Percentiles rank a stretch among this genome's conserved stretches.
These are phyloP conservation scores for Epizoanthus ramosus DNA, from an alignment of 92 coral and sea anemone genomes.

Conservation along the genomic window DNA sequence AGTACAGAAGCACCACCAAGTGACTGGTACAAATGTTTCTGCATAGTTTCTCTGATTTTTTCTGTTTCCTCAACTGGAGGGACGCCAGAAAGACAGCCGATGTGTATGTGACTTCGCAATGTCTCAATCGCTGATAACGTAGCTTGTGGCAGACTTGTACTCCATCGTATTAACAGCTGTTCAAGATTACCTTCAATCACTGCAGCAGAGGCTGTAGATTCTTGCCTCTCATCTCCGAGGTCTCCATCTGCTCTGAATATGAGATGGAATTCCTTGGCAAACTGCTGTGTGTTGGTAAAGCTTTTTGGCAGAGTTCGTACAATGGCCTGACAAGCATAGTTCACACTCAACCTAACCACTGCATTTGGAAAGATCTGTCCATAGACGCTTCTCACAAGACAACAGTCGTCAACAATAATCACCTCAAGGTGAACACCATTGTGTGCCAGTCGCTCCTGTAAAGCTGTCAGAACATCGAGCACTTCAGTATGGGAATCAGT, in stretches of 20 bases:
- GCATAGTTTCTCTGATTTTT: conserved; percentile 64
- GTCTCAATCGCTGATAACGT: conserved; percentile 58
- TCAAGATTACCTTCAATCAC: conserved; percentile 68
- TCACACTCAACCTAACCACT: conserved; percentile 28
- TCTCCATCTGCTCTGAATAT: conserved; percentile 65
- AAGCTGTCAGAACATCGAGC: conserved; percentile 45
- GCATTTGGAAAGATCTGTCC: conserved; percentile 48
- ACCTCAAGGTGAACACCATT: conserved; percentile 64
- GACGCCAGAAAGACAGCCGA: conserved; percentile 71
- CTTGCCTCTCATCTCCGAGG: conserved; percentile 50
- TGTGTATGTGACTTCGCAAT: conserved; percentile 62
- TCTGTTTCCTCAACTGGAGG: conserved; percentile 78
- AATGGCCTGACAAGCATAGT: conserved; percentile 59
- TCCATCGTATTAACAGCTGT: conserved; percentile 53
- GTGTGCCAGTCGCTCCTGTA: conserved; percentile 47
- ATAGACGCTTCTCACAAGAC: conserved; percentile 54
- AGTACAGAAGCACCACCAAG: conserved; percentile 67
- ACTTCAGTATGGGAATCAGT: conserved; percentile 68
- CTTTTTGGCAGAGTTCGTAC: conserved; percentile 56
- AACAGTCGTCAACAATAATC: conserved; percentile 76
- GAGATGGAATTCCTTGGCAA: conserved; percentile 65
- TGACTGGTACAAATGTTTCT: conserved; percentile 61
- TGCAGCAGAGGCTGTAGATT: conserved; percentile 52
- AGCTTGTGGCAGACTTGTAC: conserved; percentile 35
- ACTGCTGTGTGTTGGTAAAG: conserved; percentile 38